Percentiles rank a stretch among this genome's conserved stretches.
phyloP scores from a whole-genome alignment of 1,140 invertebrate species.

The Drosophila equinoxialis region DNA sequence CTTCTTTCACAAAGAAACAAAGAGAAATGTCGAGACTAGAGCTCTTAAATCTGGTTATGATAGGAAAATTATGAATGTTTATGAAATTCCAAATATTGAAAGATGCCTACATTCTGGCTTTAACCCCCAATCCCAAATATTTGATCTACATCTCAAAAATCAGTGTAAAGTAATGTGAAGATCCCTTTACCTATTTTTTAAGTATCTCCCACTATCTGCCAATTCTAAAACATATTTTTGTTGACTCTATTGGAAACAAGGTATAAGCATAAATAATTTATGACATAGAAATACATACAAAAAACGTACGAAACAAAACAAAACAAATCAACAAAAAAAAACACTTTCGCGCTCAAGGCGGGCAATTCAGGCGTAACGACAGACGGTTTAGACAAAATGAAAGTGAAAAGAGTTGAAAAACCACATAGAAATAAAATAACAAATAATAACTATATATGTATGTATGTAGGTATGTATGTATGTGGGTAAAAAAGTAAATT shows the following conservation, averaged over 20 bases:
- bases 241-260: background rate
- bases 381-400: conserved; percentile 46
- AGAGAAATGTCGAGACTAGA: no score
- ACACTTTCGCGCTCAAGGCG: conserved; percentile 61
- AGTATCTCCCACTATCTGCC: background rate
- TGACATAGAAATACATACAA: conserved; percentile 7
- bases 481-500: conserved; percentile 24
- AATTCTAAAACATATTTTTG: background rate
- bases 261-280: background rate
- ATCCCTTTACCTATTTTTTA: no score
- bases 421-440: conserved; percentile 47
- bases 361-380: conserved; percentile 54
- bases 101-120: no score
- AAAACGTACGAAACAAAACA: background rate
- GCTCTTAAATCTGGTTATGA: no score
- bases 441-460: background rate
- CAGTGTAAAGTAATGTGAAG: no score
- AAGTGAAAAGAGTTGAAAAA: conserved; percentile 69
- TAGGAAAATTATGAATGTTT: no score
- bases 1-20: no score
- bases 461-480: conserved; percentile 30
- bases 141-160: no score
- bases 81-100: no score
- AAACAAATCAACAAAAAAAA: conserved; percentile 36
- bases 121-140: no score